Conservation (phyloP, 1,140 invertebrate genomes). For the Papilio machaon region DNA sequence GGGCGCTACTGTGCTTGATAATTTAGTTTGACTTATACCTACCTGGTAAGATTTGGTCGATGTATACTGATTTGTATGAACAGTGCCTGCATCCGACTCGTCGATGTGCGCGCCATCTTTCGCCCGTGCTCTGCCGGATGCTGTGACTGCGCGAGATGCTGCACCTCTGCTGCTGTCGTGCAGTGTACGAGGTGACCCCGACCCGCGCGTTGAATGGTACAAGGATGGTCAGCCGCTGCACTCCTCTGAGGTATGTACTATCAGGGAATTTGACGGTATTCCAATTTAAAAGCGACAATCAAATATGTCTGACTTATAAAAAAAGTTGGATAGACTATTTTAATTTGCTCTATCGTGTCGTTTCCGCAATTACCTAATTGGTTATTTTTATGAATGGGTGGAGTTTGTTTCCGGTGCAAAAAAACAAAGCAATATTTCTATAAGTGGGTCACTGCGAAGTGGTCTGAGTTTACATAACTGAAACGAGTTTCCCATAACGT, state of each 20-base stretch:
- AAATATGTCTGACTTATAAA: not conserved
- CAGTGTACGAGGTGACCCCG: slow-evolving; percentile 94
- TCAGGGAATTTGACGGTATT: not conserved
- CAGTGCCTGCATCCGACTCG: slow-evolving; percentile 92
- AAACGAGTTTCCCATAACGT: too few relatives aligned
- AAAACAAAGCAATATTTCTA: too few relatives aligned
- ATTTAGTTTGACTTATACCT: too few relatives aligned
- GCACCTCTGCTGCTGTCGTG: slow-evolving; percentile 90
- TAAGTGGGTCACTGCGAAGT: too few relatives aligned
- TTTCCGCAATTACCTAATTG: too few relatives aligned
- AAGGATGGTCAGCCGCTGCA: slow-evolving; percentile 82
- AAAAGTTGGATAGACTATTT: too few relatives aligned
- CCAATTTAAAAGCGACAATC: not conserved
- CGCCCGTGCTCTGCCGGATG: slow-evolving; percentile 86
- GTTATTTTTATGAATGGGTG: too few relatives aligned
- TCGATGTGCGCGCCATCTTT: slow-evolving; percentile 93
- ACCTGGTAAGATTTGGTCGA: not conserved
- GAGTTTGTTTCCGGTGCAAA: too few relatives aligned
- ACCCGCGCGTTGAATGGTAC: slow-evolving; percentile 93
- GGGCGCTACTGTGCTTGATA: too few relatives aligned
- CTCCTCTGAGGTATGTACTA: slow-evolving; percentile 64
- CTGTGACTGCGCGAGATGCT: slow-evolving; percentile 89
- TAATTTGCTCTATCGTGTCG: too few relatives aligned
- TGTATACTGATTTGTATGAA: not conserved
- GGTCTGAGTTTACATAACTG: too few relatives aligned